phyloP scores from a whole-genome alignment of 2,888 invertebrate genomes.

The Scaptodrosophila latifasciaeformis region DNA sequence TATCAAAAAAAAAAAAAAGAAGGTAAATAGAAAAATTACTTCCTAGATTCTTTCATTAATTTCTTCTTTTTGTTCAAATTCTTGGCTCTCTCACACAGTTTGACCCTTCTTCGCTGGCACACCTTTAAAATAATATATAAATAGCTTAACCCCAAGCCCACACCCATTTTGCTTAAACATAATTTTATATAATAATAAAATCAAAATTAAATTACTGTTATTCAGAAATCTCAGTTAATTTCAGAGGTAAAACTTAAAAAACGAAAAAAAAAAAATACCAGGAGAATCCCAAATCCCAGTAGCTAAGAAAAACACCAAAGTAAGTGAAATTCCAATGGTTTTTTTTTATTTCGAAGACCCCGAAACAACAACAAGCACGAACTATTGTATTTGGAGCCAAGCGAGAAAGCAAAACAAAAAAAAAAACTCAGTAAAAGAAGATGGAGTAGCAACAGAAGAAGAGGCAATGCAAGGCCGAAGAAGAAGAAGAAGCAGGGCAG shows the following conservation, averaged over 20 bases:
- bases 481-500: constrained; percentile 23
- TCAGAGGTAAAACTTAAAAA: too few relatives aligned
- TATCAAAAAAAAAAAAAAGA: constrained; percentile 33
- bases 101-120: too few relatives aligned
- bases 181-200: too few relatives aligned
- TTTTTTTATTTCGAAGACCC: constrained; percentile 45
- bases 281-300: constrained; percentile 71
- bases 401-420: constrained; percentile 17
- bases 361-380: constrained; percentile 25
- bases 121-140: too few relatives aligned
- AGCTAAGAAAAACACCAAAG: constrained; percentile 55
- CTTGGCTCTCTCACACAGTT: too few relatives aligned
- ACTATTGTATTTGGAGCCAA: constrained; percentile 39
- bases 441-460: constrained; percentile 46
- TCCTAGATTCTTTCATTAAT: too few relatives aligned
- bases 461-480: constrained; percentile 49
- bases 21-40: constrained; percentile 62
- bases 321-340: constrained; percentile 62
- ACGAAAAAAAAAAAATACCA: constrained; percentile 52
- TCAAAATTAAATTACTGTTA: too few relatives aligned
- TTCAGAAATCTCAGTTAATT: too few relatives aligned
- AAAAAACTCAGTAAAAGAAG: constrained; percentile 35
- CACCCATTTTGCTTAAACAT: too few relatives aligned
- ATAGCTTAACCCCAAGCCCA: too few relatives aligned
- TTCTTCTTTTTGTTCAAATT: too few relatives aligned